Percentiles rank a stretch among this genome's conserved stretches.
Conservation (phyloP, 2,113 vertebrate species). For the Alces alces region DNA sequence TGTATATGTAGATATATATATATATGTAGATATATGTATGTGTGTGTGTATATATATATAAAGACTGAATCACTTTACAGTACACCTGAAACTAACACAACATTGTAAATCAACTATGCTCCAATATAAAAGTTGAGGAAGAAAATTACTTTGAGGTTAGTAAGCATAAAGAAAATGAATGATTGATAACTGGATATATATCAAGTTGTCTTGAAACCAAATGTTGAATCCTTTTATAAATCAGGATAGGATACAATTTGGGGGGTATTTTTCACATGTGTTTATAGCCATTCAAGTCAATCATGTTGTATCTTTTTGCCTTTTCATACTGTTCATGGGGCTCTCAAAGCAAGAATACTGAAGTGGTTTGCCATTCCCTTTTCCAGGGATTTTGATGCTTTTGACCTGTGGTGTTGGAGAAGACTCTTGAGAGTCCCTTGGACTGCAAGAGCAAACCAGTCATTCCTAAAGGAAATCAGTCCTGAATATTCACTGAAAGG, state of each 20-base stretch:
- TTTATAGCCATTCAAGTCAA: neutral
- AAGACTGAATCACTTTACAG: neutral
- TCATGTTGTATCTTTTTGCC: neutral
- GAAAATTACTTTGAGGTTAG: neutral
- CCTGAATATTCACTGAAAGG: neutral
- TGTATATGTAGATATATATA: neutral
- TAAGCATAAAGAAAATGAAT: neutral
- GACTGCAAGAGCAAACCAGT: neutral
- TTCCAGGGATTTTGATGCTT: neutral
- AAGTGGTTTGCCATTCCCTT: neutral
- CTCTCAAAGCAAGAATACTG: neutral
- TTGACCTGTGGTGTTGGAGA: neutral
- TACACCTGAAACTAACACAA: neutral
- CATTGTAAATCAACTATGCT: neutral
- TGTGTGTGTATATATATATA: accelerated
- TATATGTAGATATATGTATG: neutral
- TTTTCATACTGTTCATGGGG: neutral
- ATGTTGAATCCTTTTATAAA: neutral
- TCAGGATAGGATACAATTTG: neutral
- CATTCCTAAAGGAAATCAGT: neutral
- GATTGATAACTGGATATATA: neutral
- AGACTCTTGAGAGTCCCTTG: neutral
- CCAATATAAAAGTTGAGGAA: neutral
- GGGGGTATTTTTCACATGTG: neutral
- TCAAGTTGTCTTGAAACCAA: neutral